Percentiles rank a stretch among this genome's conserved stretches.
Conservation (phyloP, 1,140 invertebrate genomes). For the Leptopilina boulardi region DNA sequence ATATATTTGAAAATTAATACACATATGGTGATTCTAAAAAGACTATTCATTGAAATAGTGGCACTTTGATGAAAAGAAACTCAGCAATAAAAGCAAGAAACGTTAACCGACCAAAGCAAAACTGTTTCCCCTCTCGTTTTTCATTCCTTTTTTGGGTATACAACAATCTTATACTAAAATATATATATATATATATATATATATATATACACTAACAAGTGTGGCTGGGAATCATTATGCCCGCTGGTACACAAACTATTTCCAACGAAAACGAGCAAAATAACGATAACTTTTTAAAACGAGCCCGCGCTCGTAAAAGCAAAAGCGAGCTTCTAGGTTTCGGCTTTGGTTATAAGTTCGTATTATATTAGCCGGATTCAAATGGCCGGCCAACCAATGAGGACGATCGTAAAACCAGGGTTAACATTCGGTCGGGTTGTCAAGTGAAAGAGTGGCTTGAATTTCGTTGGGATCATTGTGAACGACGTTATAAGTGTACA, state of each 20-base stretch:
- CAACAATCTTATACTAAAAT: slow-evolving; percentile 24
- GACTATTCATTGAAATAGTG: not conserved
- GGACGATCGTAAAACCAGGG: slow-evolving; percentile 73
- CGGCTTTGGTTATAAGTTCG: slow-evolving; percentile 74
- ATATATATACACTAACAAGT: not conserved
- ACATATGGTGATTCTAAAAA: no score
- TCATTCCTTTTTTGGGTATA: not conserved
- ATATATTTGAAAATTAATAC: no score
- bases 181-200: no score
- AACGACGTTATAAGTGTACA: slow-evolving; percentile 55
- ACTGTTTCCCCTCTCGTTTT: not conserved
- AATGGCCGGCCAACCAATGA: slow-evolving; percentile 68
- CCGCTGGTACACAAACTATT: slow-evolving; percentile 64
- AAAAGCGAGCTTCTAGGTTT: slow-evolving; percentile 71
- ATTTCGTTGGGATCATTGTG: slow-evolving; percentile 68
- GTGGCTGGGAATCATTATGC: slow-evolving; percentile 33
- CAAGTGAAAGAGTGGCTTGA: slow-evolving; percentile 72
- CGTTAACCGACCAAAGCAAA: slow-evolving; percentile 6
- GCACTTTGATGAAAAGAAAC: not conserved
- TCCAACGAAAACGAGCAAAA: slow-evolving; percentile 70
- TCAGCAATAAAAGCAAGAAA: not conserved
- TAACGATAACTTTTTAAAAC: slow-evolving; percentile 74
- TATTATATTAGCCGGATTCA: slow-evolving; percentile 74
- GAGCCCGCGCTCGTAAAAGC: slow-evolving; percentile 73
- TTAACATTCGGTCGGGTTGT: slow-evolving; percentile 75